A percentile compares a stretch with the other conserved stretches of the same genome.
Evolutionary conservation across 2,797 vertebrate species (phyloP).

Genomic region (Esox lucius): DNA sequence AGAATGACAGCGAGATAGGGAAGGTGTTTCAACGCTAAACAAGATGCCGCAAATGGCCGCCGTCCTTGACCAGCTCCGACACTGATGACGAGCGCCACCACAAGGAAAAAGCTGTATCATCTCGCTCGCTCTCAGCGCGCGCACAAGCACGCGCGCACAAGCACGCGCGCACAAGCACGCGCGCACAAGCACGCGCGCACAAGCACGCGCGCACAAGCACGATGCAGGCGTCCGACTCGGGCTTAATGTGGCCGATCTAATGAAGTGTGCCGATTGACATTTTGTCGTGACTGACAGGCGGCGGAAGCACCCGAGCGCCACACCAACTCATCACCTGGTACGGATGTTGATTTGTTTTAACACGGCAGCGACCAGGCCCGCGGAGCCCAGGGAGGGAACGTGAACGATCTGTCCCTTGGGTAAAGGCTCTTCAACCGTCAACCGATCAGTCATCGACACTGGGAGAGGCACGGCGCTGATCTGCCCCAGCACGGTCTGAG

Average conservation of each 20-base stretch:
- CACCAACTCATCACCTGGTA: constrained; percentile 49
- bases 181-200: no score
- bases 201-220: no score
- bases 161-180: no score
- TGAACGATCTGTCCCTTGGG: constrained; percentile 33
- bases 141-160: no score
- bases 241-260: constrained; percentile 52
- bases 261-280: constrained; percentile 59
- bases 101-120: background rate
- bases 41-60: background rate
- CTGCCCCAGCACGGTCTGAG: background rate
- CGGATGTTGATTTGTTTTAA: constrained; percentile 40
- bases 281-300: constrained; percentile 36
- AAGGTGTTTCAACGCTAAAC: background rate
- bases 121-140: background rate
- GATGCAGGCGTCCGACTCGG: constrained; percentile 17
- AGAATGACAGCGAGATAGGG: background rate
- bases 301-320: constrained; percentile 4
- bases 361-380: constrained; percentile 23
- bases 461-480: background rate
- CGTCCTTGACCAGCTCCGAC: background rate
- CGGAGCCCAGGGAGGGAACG: constrained; percentile 18
- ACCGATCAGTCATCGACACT: constrained; percentile 37
- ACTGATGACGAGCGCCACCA: background rate
- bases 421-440: constrained; percentile 39